Conservation (phyloP, 2,113 vertebrate genomes). For the Paramisgurnus dabryanus region DNA sequence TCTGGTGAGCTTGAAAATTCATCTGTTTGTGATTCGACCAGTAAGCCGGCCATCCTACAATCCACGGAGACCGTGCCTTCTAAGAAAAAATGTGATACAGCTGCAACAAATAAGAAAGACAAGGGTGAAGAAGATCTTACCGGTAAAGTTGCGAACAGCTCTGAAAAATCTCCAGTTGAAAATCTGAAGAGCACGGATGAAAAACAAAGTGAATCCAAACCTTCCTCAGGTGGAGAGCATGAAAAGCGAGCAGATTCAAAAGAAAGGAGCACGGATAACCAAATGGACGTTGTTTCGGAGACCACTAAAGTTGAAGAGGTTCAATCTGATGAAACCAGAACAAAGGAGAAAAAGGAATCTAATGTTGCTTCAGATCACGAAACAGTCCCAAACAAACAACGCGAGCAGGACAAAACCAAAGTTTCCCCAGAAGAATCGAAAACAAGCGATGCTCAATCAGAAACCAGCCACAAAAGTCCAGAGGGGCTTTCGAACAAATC, state of each 20-base stretch:
- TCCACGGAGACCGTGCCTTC: constrained; percentile 4
- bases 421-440: neutral
- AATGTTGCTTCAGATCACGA: constrained; percentile 11
- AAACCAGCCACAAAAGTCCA: neutral
- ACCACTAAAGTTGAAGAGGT: neutral
- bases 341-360: neutral
- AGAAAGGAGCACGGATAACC: constrained; percentile 29
- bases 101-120: neutral
- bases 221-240: neutral
- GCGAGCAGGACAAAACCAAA: neutral
- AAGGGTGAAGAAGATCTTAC: neutral
- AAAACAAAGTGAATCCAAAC: neutral
- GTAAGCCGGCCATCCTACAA: neutral
- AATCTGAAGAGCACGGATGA: neutral
- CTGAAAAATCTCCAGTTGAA: neutral
- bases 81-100: neutral
- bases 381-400: neutral
- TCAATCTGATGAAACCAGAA: neutral
- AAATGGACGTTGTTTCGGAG: constrained; percentile 28
- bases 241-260: neutral
- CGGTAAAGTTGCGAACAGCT: neutral
- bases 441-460: neutral
- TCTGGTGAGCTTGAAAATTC: constrained; percentile 3
- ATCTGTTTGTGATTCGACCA: neutral
- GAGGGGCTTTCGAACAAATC: neutral